Conservation (phyloP, 2,888 invertebrate species). For the Gryllus longicercus region DNA sequence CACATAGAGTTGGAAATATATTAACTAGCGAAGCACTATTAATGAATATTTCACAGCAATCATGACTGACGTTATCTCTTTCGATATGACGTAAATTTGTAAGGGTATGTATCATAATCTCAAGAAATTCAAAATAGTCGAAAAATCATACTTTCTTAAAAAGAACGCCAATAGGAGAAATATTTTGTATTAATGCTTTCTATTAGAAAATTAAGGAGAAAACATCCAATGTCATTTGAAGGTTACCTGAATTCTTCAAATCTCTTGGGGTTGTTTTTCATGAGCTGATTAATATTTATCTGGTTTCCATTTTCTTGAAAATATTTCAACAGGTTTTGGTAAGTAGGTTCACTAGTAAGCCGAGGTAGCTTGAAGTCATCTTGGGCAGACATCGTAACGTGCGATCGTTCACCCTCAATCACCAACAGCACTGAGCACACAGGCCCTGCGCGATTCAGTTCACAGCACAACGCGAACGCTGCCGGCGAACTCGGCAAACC, state of each 20-base stretch:
- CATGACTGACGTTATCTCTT: no score
- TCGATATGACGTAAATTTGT: no score
- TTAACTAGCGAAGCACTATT: no score
- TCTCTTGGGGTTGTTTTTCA: conserved; percentile 73
- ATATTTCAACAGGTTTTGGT: conserved; percentile 70
- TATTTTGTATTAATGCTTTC: no score
- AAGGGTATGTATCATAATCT: no score
- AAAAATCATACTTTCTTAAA: no score
- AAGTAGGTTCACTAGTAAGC: conserved; percentile 65
- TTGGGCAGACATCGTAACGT: not conserved
- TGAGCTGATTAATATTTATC: conserved; percentile 78
- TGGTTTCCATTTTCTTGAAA: conserved; percentile 67
- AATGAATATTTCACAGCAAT: no score
- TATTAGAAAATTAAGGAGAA: not conserved
- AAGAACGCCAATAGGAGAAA: no score
- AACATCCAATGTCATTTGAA: conserved; percentile 36
- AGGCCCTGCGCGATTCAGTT: not conserved
- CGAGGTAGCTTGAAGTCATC: conserved; percentile 50
- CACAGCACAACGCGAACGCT: no score
- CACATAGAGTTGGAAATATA: no score
- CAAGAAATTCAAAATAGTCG: no score
- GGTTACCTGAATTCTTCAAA: conserved; percentile 84
- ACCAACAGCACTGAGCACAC: not conserved
- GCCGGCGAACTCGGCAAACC: no score
- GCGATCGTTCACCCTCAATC: not conserved